Evolutionary conservation across 1,140 invertebrate species (phyloP).

Genomic region (Apis laboriosa): DNA sequence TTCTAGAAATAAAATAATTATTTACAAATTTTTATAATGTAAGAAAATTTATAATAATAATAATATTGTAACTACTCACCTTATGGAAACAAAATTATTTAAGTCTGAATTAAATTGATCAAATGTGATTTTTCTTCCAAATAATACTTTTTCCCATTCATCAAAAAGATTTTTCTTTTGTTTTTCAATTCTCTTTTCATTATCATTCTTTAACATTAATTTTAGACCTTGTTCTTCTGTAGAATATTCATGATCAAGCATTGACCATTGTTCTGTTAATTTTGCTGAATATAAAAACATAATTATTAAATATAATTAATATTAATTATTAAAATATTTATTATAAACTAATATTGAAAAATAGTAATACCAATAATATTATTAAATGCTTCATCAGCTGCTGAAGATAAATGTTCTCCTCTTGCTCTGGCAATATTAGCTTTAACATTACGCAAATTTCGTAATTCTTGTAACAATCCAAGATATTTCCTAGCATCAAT

Average conservation of each 20-base stretch:
- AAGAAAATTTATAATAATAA: background rate
- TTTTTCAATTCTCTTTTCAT: slow-evolving; percentile 73
- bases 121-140: slow-evolving; percentile 67
- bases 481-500: slow-evolving; percentile 85
- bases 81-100: slow-evolving; percentile 74
- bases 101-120: slow-evolving; percentile 74
- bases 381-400: slow-evolving; percentile 76
- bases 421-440: slow-evolving; percentile 83
- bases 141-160: slow-evolving; percentile 74
- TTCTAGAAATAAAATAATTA: slow-evolving; percentile 76
- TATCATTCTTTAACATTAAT: slow-evolving; percentile 76
- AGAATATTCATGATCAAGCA: slow-evolving; percentile 74
- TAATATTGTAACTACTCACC: slow-evolving; percentile 59
- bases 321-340: slow-evolving; percentile 4
- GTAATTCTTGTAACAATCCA: slow-evolving; percentile 83
- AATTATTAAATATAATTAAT: slow-evolving; percentile 25
- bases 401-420: slow-evolving; percentile 81
- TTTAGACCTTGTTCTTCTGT: slow-evolving; percentile 78
- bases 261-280: slow-evolving; percentile 73
- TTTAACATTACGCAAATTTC: slow-evolving; percentile 84
- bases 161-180: slow-evolving; percentile 70
- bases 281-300: slow-evolving; percentile 64
- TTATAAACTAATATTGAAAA: background rate
- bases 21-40: background rate
- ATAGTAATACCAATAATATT: slow-evolving; percentile 73